Conservation (phyloP, 2,113 vertebrate genomes). For the Archocentrus centrarchus region DNA sequence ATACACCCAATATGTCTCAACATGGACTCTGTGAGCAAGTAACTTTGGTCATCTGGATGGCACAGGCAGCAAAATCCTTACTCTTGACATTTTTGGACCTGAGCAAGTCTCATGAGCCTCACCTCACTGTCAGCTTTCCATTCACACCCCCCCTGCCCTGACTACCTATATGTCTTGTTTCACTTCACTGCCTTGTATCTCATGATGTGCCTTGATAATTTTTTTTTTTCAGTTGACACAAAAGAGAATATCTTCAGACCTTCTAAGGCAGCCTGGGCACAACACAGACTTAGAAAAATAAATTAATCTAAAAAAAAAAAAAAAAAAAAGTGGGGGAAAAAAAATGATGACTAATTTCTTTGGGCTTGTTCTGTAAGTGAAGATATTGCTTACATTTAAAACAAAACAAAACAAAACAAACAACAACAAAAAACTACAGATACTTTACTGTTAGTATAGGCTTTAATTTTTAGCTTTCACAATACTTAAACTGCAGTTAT, state of each 20-base stretch:
- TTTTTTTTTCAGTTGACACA: background rate
- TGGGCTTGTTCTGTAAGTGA: too few species aligned
- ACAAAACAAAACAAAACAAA: too few species aligned
- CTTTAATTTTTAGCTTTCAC: background rate
- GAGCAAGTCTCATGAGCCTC: background rate
- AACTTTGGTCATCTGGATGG: background rate
- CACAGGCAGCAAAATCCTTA: background rate
- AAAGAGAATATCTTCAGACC: background rate
- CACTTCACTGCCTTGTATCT: slow-evolving; percentile 1
- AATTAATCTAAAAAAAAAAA: background rate
- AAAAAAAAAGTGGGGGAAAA: background rate
- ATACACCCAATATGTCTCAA: background rate
- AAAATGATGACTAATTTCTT: too few species aligned
- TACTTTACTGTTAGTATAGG: background rate
- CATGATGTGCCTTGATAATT: background rate
- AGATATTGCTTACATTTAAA: too few species aligned
- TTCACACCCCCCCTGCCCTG: background rate
- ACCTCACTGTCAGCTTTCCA: background rate
- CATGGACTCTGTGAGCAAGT: background rate
- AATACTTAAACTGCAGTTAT: background rate
- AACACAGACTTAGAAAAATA: background rate
- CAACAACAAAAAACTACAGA: background rate
- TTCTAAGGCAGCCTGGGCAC: background rate
- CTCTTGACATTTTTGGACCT: background rate
- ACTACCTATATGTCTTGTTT: background rate